These are phyloP conservation scores for Amphipyra tragopoginis DNA, from an alignment of 2,888 invertebrate genomes.

Conservation along the genomic window DNA sequence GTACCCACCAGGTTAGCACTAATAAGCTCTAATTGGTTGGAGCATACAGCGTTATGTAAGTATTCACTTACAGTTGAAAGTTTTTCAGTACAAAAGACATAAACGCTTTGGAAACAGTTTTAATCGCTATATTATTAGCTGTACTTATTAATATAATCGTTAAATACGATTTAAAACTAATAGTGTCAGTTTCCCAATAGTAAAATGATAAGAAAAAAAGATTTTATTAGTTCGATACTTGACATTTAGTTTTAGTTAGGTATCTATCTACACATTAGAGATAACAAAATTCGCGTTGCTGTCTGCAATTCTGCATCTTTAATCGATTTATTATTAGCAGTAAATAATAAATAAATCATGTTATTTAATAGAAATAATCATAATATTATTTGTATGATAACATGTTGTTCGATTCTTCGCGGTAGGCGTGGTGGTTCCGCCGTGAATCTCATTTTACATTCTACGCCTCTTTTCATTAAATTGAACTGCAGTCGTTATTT, in stretches of 20 bases:
- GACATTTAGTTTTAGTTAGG: constrained; percentile 11
- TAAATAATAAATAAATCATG: constrained; percentile 24
- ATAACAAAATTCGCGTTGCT: not conserved
- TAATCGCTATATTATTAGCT: not conserved
- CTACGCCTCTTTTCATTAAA: constrained; percentile 57
- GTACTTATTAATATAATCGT: constrained; percentile 1
- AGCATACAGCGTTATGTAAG: not conserved
- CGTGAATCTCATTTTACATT: constrained; percentile 39
- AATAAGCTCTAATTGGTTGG: not conserved
- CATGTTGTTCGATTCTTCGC: constrained; percentile 18
- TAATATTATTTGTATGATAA: constrained; percentile 21
- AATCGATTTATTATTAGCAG: constrained; percentile 26
- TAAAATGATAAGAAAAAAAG: constrained; percentile 17
- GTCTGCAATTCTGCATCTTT: constrained; percentile 13
- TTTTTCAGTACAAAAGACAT: constrained; percentile 47
- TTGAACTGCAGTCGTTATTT: constrained; percentile 24
- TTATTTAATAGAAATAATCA: constrained; percentile 20
- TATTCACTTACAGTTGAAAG: not conserved
- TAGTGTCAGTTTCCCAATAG: constrained; percentile 8
- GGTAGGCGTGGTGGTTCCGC: constrained; percentile 46
- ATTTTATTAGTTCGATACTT: constrained; percentile 9
- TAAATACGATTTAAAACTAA: constrained; percentile 3
- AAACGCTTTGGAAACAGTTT: constrained; percentile 29
- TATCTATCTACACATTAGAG: too few species aligned
- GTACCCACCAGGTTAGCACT: too few species aligned